Percentiles rank a stretch among this genome's conserved stretches.
Conservation (phyloP, 1,140 invertebrate genomes). For the Pemphigus obesinymphae region DNA sequence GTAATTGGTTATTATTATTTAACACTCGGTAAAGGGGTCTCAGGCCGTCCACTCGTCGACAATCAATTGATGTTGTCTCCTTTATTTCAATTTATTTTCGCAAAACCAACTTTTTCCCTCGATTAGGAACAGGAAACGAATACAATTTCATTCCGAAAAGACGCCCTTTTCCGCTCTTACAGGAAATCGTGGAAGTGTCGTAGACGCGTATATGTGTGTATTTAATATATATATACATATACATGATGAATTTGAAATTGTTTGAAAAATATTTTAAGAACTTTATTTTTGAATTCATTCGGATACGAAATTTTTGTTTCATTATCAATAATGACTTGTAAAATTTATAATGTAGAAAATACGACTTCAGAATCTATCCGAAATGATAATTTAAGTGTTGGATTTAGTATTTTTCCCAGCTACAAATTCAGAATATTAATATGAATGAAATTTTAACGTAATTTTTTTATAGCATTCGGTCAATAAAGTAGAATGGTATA, state of each 20-base stretch:
- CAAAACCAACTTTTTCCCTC: slow-evolving; percentile 25
- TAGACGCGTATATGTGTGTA: neutral
- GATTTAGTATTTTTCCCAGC: no score
- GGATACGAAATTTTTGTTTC: no score
- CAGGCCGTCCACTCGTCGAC: slow-evolving; percentile 16
- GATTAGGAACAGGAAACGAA: slow-evolving; percentile 16
- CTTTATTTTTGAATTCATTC: neutral
- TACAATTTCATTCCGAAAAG: slow-evolving; percentile 16
- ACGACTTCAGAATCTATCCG: no score
- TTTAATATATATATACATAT: no score
- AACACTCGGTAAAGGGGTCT: neutral
- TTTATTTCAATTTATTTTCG: slow-evolving; percentile 39
- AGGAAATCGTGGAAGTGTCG: slow-evolving; percentile 20
- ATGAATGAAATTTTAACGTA: no score
- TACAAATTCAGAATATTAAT: no score
- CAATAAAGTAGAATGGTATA: no score
- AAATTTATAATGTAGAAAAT: no score
- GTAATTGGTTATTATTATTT: slow-evolving; percentile 39
- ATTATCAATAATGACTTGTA: no score
- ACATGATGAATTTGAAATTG: neutral
- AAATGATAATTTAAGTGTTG: no score
- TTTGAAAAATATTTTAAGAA: neutral
- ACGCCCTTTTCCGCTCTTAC: slow-evolving; percentile 24
- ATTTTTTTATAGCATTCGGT: no score
- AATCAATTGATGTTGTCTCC: slow-evolving; percentile 21